Base-by-base conservation (phyloP, 53 echinoderm and acorn worm genomes). In the Temnopleurus reevesii region DNA sequence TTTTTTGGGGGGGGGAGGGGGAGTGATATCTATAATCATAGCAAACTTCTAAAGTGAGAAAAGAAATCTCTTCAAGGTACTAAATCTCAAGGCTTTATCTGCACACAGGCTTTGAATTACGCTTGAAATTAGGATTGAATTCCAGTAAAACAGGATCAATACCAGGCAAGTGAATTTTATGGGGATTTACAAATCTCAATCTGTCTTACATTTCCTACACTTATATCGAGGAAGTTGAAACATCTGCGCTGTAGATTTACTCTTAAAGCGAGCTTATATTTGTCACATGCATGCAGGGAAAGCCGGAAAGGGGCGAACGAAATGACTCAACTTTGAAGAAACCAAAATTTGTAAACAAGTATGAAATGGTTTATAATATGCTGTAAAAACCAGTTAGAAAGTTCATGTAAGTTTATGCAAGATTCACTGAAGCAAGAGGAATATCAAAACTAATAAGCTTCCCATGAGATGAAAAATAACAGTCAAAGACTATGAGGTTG, bases 181-280 rank as follows among this genome's bases (percentile, higher is more conserved):
- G 41, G 71, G 71, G 71, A 8, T 41, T 71, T 71, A 38, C 13
- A 19, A 71, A 71, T 7, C 15, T 71, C 71, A 71, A 71, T 21
- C 63, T 33, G 63, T 3, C 30, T 15, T 13, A 63, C 18, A 63
- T 33, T 63, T 31, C 63, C 63, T 63, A 9, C 13, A 4, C 12
- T 33, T 18, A 38, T 71, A 41, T n/a, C 21, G 41, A 71, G 71
- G 41, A 71, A 71, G 71, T 71, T 4, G 23, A 41, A 71, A 36
- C 71, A 71, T 71, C 71, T 71, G 71, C 41, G 71, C 41, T 41
- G n/a, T 41, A 41, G 41, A 41, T 71, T 41, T 19, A 41, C 71
- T 71, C 12, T 71, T 41, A 41, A 71, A 71, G 71, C 71, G n/a
- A 71, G 71, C 41, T 38, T 71, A 41, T n/a, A n/a, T 10, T 71